These are phyloP conservation scores for Bovichtus diacanthus DNA, from an alignment of 2,797 vertebrate species.

Conservation along the genomic window DNA sequence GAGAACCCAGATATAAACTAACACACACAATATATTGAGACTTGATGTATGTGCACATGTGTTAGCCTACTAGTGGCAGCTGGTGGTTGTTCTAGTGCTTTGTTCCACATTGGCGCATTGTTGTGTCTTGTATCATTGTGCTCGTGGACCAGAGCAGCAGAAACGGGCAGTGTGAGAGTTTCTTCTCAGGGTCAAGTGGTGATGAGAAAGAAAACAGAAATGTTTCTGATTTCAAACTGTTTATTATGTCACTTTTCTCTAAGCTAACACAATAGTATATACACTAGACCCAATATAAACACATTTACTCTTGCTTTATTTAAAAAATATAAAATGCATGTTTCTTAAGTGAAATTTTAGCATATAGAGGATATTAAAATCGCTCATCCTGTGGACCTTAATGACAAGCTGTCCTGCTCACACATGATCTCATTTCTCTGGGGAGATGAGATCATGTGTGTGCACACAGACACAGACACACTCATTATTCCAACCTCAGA, in stretches of 20 bases:
- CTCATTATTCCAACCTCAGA: not conserved
- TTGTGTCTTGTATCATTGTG: constrained; percentile 28
- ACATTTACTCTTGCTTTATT: not conserved
- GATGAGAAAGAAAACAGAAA: not conserved
- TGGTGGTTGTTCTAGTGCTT: constrained; percentile 48
- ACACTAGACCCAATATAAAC: not conserved
- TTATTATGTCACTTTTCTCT: not conserved
- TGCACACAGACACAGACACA: constrained; percentile 22
- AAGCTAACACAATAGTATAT: not conserved
- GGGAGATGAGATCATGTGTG: constrained; percentile 57
- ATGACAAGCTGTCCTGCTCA: not conserved
- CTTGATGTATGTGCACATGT: constrained; percentile 1
- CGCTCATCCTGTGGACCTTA: not conserved
- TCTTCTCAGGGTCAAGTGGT: constrained; percentile 5
- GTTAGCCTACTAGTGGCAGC: constrained; percentile 49
- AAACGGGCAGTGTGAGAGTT: constrained; percentile 15
- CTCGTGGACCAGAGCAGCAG: constrained; percentile 23
- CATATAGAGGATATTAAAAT: not conserved
- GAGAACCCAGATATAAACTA: not conserved
- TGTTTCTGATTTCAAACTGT: not conserved
- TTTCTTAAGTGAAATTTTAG: not conserved
- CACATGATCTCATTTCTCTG: constrained; percentile 51
- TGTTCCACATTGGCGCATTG: constrained; percentile 45
- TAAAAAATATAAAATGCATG: not conserved
- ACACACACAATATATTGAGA: not conserved